phyloP scores from a whole-genome alignment of 2,113 vertebrate genomes.

The Nipponia nippon region DNA sequence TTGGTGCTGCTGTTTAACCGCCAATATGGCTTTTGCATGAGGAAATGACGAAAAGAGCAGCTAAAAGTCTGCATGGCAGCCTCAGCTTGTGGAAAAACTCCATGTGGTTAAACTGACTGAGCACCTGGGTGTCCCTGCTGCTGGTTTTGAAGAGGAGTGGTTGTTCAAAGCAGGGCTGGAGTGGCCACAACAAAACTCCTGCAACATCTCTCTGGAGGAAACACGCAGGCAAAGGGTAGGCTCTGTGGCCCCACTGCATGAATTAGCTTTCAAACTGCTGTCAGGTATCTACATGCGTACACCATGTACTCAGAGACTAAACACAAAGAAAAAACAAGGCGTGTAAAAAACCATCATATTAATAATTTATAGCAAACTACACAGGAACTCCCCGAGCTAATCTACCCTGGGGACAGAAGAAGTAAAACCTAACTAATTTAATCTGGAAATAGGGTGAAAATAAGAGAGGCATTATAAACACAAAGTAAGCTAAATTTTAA shows the following conservation, averaged over 20 bases:
- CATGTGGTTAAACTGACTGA: not conserved
- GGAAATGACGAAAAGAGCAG: not conserved
- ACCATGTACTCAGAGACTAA: not conserved
- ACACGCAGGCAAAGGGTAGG: not conserved
- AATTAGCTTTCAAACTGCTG: not conserved
- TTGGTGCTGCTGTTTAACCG: not conserved
- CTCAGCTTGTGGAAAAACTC: not conserved
- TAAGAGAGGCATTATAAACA: not conserved
- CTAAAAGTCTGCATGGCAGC: not conserved
- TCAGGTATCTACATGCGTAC: not conserved
- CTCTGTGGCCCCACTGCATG: fast-evolving
- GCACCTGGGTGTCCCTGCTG: not conserved
- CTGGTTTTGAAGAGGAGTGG: not conserved
- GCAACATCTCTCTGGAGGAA: not conserved
- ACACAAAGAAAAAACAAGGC: not conserved
- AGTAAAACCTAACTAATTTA: not conserved
- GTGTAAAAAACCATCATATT: not conserved
- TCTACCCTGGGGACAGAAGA: not conserved
- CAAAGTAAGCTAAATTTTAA: not conserved
- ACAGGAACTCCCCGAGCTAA: not conserved
- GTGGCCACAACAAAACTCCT: not conserved
- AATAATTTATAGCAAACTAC: not conserved
- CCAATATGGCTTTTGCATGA: fast-evolving
- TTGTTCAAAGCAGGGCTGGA: not conserved
- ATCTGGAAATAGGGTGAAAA: not conserved